Evolutionary conservation across 2,888 invertebrate species (phyloP).

Genomic region (Clanis bilineata): DNA sequence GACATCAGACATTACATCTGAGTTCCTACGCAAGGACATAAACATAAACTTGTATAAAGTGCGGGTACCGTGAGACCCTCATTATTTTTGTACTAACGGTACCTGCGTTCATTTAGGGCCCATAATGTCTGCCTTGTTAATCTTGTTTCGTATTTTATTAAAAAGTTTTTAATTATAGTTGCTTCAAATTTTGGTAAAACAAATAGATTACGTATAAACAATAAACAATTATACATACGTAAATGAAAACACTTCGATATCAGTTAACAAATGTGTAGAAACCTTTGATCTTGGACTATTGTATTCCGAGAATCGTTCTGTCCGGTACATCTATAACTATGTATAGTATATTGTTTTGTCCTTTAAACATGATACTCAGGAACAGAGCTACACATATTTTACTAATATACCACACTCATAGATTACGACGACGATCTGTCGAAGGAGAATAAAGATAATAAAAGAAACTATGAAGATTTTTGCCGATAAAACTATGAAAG

Average conservation of each 20-base stretch:
- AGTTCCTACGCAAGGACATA: neutral
- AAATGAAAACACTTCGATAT: conserved; percentile 19
- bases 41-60: neutral
- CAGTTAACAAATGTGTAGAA: conserved; percentile 11
- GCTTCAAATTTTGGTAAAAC: neutral
- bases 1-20: neutral
- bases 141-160: neutral
- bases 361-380: too few species aligned
- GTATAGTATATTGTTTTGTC: too few species aligned
- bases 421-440: too few species aligned
- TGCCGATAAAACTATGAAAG: too few species aligned
- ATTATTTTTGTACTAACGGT: neutral
- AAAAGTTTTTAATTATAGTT: neutral
- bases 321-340: too few species aligned
- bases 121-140: neutral
- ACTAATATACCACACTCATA: too few species aligned
- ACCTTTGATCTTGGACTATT: neutral
- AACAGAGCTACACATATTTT: too few species aligned
- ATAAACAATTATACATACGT: neutral
- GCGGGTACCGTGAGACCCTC: neutral
- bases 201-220: neutral
- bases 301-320: neutral
- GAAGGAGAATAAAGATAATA: too few species aligned
- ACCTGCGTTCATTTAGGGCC: neutral
- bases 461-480: too few species aligned